These are phyloP conservation scores for Hemiscyllium ocellatum DNA, from an alignment of 2,113 vertebrate species.

Conservation along the genomic window DNA sequence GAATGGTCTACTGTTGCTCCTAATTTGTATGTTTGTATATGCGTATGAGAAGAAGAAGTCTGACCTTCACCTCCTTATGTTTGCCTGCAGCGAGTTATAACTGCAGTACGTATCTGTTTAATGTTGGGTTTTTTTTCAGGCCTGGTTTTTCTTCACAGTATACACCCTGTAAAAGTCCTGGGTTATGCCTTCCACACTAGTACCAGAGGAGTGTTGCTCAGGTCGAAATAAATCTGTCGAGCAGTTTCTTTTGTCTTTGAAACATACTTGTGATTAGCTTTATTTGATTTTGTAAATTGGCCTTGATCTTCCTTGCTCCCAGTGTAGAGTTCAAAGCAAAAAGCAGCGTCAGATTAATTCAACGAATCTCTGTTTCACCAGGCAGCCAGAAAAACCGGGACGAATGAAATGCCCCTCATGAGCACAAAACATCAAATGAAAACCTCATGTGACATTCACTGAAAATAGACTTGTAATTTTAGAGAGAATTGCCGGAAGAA, in stretches of 20 bases:
- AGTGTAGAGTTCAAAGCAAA: background rate
- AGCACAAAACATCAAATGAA: background rate
- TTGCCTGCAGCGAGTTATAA: too few relatives aligned
- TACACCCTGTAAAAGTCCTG: too few relatives aligned
- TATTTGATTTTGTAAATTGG: background rate
- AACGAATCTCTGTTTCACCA: background rate
- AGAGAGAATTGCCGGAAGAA: background rate
- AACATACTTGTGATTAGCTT: background rate
- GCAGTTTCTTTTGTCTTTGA: background rate
- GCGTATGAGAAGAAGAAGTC: too few relatives aligned
- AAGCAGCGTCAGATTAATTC: background rate
- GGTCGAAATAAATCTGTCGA: background rate
- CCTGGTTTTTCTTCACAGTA: too few relatives aligned
- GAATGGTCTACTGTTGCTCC: background rate
- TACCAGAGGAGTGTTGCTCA: background rate
- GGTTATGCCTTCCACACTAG: background rate
- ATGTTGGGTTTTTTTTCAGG: too few relatives aligned
- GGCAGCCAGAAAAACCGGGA: background rate
- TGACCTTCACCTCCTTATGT: too few relatives aligned
- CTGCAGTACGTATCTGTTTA: too few relatives aligned
- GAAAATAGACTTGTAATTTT: background rate
- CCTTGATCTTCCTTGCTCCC: background rate
- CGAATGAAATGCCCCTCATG: background rate
- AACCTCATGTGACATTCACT: background rate
- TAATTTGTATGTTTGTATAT: background rate